Conservation (phyloP, 2,113 vertebrate genomes). For the Microtus montanus region DNA sequence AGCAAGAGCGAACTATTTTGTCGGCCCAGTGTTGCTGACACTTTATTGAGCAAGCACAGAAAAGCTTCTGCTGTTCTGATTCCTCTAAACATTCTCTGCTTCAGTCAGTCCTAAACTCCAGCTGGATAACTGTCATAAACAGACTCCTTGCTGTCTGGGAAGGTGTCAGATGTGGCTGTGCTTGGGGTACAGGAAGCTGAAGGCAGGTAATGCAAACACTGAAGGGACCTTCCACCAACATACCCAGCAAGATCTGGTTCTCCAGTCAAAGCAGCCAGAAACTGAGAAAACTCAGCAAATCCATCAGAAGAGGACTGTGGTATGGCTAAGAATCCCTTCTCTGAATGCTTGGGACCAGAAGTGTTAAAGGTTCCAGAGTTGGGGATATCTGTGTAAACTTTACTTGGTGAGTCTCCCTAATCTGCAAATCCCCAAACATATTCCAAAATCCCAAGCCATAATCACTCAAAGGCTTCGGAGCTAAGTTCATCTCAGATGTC, state of each 20-base stretch:
- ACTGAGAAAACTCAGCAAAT: not conserved
- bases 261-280: not conserved
- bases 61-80: not conserved
- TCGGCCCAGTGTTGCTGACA: not conserved
- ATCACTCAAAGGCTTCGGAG: not conserved
- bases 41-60: not conserved
- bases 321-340: not conserved
- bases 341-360: not conserved
- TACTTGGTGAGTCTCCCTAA: not conserved
- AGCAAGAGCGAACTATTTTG: not conserved
- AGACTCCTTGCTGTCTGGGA: fast-evolving
- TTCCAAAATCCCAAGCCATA: not conserved
- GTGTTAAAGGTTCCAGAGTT: not conserved
- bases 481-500: not conserved
- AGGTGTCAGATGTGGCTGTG: not conserved
- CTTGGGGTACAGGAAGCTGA: not conserved
- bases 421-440: not conserved
- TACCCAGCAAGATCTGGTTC: not conserved
- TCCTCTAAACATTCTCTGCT: not conserved
- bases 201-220: not conserved
- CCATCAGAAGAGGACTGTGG: not conserved
- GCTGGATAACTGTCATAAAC: not conserved
- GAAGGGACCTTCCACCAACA: not conserved
- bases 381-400: not conserved
- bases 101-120: not conserved